A percentile compares a stretch with the other conserved stretches of the same genome.
Evolutionary conservation across 2,888 invertebrate species (phyloP).

Genomic region (Ectemnius cavifrons): DNA sequence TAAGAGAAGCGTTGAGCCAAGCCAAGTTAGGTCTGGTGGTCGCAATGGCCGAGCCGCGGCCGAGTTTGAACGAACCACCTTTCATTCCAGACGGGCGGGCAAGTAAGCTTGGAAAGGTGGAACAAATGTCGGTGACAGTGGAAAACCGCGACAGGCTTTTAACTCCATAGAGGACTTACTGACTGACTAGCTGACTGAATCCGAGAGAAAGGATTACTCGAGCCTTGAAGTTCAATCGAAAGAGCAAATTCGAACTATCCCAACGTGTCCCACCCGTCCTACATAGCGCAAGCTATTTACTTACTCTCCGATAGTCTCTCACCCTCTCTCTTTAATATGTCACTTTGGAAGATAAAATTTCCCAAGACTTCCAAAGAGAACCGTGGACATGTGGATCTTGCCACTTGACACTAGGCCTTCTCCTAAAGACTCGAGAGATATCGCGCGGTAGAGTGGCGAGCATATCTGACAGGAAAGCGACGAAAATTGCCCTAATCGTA

Average conservation of each 20-base stretch:
- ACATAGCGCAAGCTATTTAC: no score
- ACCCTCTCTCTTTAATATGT: no score
- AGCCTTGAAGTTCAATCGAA: slow-evolving; percentile 54
- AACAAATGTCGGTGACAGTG: slow-evolving; percentile 31
- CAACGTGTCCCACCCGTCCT: slow-evolving; percentile 28
- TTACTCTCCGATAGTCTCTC: no score
- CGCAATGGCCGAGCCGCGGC: background rate
- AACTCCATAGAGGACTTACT: slow-evolving; percentile 24
- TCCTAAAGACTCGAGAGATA: background rate
- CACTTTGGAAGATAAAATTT: no score
- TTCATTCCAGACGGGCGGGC: background rate
- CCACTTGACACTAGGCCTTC: no score
- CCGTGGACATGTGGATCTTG: no score
- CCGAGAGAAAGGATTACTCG: slow-evolving; percentile 43
- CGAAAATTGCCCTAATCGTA: slow-evolving; percentile 52
- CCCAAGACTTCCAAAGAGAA: no score
- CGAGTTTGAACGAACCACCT: background rate
- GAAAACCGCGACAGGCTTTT: slow-evolving; percentile 36
- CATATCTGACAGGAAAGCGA: slow-evolving; percentile 18
- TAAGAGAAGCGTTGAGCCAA: no score
- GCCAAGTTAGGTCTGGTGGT: no score
- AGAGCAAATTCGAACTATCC: slow-evolving; percentile 48
- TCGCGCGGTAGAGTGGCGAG: slow-evolving; percentile 4
- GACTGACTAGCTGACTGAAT: no score
- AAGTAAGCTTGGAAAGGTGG: slow-evolving; percentile 25